Percentiles rank a stretch among this genome's conserved stretches.
Conservation (phyloP, 1,140 invertebrate genomes). For the Plodia interpunctella region DNA sequence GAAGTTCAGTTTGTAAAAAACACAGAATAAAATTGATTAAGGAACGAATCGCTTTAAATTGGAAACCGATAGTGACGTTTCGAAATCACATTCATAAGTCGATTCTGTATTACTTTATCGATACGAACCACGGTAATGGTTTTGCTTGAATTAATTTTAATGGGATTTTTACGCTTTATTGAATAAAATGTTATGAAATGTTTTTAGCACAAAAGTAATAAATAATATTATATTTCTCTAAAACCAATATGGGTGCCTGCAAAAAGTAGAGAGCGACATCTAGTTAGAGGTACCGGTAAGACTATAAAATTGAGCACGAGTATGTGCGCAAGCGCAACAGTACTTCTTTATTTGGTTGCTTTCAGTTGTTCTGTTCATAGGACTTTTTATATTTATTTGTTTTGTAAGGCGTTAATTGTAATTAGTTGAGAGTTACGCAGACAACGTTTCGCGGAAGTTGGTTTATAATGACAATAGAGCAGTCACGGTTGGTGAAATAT, state of each 20-base stretch:
- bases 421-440: constrained; percentile 39
- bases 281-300: constrained; percentile 22
- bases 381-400: constrained; percentile 25
- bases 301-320: background rate
- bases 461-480: constrained; percentile 60
- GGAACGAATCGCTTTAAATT: constrained; percentile 77
- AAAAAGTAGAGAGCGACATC: constrained; percentile 35
- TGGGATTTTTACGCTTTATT: constrained; percentile 73
- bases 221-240: constrained; percentile 37
- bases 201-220: constrained; percentile 60
- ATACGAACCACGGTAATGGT: constrained; percentile 70
- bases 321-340: constrained; percentile 57
- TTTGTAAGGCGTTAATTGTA: constrained; percentile 40
- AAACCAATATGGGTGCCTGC: background rate
- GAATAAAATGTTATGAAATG: constrained; percentile 73
- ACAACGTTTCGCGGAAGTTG: constrained; percentile 61
- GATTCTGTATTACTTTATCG: constrained; percentile 71
- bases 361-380: background rate
- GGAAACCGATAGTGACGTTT: constrained; percentile 75
- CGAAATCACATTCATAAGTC: constrained; percentile 75
- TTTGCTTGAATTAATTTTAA: constrained; percentile 76
- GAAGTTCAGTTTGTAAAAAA: constrained; percentile 58
- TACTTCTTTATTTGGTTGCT: constrained; percentile 31
- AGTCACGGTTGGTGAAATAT: constrained; percentile 62
- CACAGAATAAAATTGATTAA: constrained; percentile 71